Evolutionary conservation across 2,797 vertebrate genomes (phyloP).

Genomic region (Hipposideros larvatus): DNA sequence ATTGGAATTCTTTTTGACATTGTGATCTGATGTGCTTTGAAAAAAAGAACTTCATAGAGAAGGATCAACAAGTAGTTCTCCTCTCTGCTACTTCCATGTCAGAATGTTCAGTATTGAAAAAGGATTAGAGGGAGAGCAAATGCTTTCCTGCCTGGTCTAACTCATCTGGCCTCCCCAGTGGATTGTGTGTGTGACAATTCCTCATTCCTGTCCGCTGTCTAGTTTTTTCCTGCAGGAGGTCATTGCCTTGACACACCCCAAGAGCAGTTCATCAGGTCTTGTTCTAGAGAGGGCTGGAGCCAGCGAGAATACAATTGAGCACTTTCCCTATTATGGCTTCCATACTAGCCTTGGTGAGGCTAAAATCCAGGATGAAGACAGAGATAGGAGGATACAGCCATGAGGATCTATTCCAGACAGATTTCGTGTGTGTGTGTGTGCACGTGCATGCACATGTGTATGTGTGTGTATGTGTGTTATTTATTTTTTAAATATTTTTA

Average conservation of each 20-base stretch:
- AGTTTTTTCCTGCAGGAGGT: constrained; percentile 57
- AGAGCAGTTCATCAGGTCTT: constrained; percentile 44
- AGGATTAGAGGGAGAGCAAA: constrained; percentile 22
- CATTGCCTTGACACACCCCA: constrained; percentile 48
- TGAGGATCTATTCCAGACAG: constrained; percentile 42
- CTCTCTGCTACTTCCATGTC: background rate
- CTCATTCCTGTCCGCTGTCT: constrained; percentile 45
- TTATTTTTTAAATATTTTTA: too few species aligned
- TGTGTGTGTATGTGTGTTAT: too few species aligned
- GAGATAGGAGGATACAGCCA: constrained; percentile 26
- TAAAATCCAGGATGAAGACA: constrained; percentile 63
- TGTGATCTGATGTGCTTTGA: background rate
- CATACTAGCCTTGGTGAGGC: background rate
- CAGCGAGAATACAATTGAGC: constrained; percentile 26
- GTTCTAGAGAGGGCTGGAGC: background rate
- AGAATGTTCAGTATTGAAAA: background rate
- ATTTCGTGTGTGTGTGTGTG: background rate
- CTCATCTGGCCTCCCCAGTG: background rate
- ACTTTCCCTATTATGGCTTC: constrained; percentile 43
- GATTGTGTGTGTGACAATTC: constrained; percentile 23
- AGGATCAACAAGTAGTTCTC: background rate
- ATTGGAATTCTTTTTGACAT: background rate
- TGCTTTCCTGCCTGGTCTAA: constrained; percentile 30
- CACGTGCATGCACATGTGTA: too few species aligned
- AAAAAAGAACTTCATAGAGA: constrained; percentile 6